phyloP scores from a whole-genome alignment of 2,797 vertebrate species.

The Chelidonichthys spinosus region DNA sequence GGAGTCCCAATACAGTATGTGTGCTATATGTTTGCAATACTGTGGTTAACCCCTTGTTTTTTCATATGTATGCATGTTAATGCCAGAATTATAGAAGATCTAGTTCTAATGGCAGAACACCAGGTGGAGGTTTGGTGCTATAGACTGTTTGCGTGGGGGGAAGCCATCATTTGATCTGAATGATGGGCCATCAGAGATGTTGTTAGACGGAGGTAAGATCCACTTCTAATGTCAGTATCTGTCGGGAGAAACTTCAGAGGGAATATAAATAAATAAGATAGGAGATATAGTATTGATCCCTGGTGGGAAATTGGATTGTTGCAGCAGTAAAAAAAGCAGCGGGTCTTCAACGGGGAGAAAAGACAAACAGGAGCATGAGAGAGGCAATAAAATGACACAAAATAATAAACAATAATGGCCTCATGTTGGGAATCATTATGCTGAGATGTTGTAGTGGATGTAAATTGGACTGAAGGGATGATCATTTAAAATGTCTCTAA shows the following conservation, averaged over 20 bases:
- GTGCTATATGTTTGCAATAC: not conserved
- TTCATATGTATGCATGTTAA: not conserved
- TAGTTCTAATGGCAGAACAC: not conserved
- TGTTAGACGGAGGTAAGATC: constrained; percentile 11
- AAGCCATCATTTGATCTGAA: constrained; percentile 15
- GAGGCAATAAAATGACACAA: constrained; percentile 8
- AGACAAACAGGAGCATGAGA: constrained; percentile 2
- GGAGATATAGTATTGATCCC: constrained; percentile 44
- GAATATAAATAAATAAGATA: constrained; percentile 38
- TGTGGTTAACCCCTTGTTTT: not conserved
- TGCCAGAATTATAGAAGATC: not conserved
- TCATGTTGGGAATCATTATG: constrained; percentile 1
- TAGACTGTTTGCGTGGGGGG: not conserved
- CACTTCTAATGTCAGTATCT: constrained; percentile 31
- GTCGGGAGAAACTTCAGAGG: constrained; percentile 28
- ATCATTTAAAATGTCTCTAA: not conserved
- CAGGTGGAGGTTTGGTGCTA: not conserved
- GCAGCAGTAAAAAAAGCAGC: constrained; percentile 36
- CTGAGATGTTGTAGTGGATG: not conserved
- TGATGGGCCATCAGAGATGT: constrained; percentile 4
- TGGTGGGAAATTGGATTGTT: constrained; percentile 31
- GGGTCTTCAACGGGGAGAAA: constrained; percentile 12
- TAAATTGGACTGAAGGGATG: not conserved
- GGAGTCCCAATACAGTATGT: not conserved
- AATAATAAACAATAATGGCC: not conserved